Base-by-base conservation (phyloP, 2,113 vertebrate species). In the Brienomyrus brachyistius region DNA sequence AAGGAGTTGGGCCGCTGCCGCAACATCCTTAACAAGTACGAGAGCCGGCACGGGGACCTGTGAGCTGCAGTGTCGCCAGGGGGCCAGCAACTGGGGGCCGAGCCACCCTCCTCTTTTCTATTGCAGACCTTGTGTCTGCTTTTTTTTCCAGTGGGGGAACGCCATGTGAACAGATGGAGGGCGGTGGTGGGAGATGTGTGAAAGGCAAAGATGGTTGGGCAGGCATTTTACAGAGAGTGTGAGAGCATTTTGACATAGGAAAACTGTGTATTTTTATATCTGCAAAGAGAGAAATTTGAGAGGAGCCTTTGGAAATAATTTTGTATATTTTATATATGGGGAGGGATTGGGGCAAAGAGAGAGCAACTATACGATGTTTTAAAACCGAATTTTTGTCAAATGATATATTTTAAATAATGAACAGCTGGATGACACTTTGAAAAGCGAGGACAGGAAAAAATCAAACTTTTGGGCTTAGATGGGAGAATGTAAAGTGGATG, bases 1-100 rank as follows among this genome's bases (percentile, higher is more conserved):
- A 99, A 99, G 92, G 98, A 99, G 97, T 95, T 99, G 87, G 98
- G 98, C 93, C 98, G 98, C 92, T 99, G 98, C 96, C 97, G 98
- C 94, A 99, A 98, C 92, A 96, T 98, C 94, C 97, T 99, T 91
- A 97, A 97, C 93, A 99, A 99, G 95, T 99, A 98, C 17, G 98
- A 99, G 94, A 98, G 95, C 92, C 96, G 98, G 45, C 97, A 98
- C 0, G 97, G 97, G 91, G 97, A 97, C 92, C 96, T 98, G 96
- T 99, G 96, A 96, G 88, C 94, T 48, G 86, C 45, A 52, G 87
- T 13, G 52, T 10, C 3, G 21, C 21, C 40, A 47, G 15, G 40
- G 80, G 40, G 17, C 45, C 82, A 23, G 43, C 40, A 0, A 84
- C 31, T 19, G 23, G 56, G 43, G 43, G 17, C 45, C 40, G 77